Evolutionary conservation across 2,113 vertebrate species (phyloP), one percentile per base, ranked within the genome.

Genomic region (Spermophilus dauricus): DNA sequence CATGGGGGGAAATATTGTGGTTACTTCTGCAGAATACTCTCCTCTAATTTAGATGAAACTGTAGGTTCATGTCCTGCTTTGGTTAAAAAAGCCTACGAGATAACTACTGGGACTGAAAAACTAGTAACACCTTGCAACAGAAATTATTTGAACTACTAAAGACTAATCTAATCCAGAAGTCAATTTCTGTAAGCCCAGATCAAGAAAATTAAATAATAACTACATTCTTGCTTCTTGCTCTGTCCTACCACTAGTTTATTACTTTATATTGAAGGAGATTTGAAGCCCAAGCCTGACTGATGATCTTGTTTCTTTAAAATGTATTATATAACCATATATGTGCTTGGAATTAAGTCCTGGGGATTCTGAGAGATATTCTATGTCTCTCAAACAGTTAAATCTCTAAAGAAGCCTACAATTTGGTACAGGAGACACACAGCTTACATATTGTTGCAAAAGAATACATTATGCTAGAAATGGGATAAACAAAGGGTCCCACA

Each of bases 151-250:
- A 89, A 80, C 34, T 67, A 94, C 28, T 8, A 70, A 24, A 91
- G n/a, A 63, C 17, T 53, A 56, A 88, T 65, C 86, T 89, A 93
- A 81, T 63, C 37, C 61, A 91, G 39, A 86, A 95, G 65, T 39
- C 63, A 78, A 63, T 61, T 61, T 90, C 26, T 92, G 28, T n/a
- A 94, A n/a, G 17, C 14, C 48, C 18, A 53, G 34, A 90, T n/a
- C 32, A 81, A 91, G 10, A 75, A 90, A 95, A 56, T 63, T 77
- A 94, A 88, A 63, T 70, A 86, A 92, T 34, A 51, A 95, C 30
- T 17, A 65, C 9, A 67, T 30, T 32, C 72, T 75, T 91, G 48
- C 56, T 94, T 95, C 72, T 48, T 95, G 53, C 51, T 97, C 63
- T 75, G 51, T 37, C 69, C 22, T 61, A 70, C 24, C 28, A 78